phyloP scores from a whole-genome alignment of 2,113 vertebrate species.

The Otocyon megalotis region DNA sequence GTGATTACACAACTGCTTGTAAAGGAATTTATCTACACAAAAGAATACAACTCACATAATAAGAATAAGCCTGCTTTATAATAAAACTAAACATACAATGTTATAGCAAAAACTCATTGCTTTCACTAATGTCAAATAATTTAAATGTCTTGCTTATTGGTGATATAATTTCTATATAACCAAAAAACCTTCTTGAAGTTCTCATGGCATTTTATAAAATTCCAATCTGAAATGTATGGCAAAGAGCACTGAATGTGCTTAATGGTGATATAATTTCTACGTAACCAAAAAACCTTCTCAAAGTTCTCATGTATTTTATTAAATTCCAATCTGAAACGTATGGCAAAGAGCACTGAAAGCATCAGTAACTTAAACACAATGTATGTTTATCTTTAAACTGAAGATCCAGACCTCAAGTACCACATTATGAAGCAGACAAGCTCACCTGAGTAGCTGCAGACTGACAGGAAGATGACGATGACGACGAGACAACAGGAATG shows the following conservation, averaged over 20 bases:
- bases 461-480: slow-evolving; percentile 91
- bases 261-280: not conserved
- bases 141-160: slow-evolving; percentile 47
- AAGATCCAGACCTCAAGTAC: slow-evolving; percentile 36
- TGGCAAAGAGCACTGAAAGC: slow-evolving; percentile 37
- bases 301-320: not conserved
- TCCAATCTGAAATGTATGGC: slow-evolving; percentile 32
- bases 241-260: slow-evolving; percentile 3
- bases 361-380: slow-evolving; percentile 7
- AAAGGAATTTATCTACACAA: slow-evolving; percentile 52
- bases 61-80: slow-evolving; percentile 38
- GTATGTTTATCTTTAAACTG: slow-evolving; percentile 3
- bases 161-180: slow-evolving; percentile 41
- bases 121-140: slow-evolving; percentile 17
- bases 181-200: slow-evolving; percentile 33
- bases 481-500: slow-evolving; percentile 93
- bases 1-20: slow-evolving; percentile 16
- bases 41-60: slow-evolving; percentile 36
- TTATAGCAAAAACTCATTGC: slow-evolving; percentile 46
- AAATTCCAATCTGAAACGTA: slow-evolving; percentile 40
- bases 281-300: slow-evolving; percentile 26
- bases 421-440: slow-evolving; percentile 53
- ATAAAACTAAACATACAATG: slow-evolving; percentile 34
- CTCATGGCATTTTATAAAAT: not conserved
- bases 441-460: slow-evolving; percentile 94